A percentile compares a stretch with the other conserved stretches of the same genome.
Conservation (phyloP, 2,113 vertebrate species). For the Vulpes vulpes region DNA sequence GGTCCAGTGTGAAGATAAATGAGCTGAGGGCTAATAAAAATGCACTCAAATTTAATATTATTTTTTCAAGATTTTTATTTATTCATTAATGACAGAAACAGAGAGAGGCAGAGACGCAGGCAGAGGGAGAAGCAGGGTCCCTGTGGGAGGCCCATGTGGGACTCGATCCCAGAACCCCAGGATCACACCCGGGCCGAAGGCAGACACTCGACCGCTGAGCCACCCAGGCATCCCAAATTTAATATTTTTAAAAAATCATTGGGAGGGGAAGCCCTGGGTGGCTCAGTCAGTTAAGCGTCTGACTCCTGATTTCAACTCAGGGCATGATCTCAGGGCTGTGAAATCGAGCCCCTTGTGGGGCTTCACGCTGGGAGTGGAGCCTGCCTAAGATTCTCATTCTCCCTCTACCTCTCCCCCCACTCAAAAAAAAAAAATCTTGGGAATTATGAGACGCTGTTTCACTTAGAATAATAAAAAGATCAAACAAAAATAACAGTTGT, state of each 20-base stretch:
- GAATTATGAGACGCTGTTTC: not conserved
- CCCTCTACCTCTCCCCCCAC: not conserved
- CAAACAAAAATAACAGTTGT: not conserved
- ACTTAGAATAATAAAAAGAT: constrained; percentile 16
- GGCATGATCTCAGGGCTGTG: not conserved
- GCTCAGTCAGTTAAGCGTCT: not conserved
- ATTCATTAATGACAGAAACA: too few relatives aligned
- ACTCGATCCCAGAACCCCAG: too few relatives aligned
- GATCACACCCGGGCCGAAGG: too few relatives aligned
- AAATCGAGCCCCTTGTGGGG: not conserved
- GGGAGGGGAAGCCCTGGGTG: not conserved
- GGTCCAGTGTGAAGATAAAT: not conserved
- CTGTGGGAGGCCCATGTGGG: too few relatives aligned
- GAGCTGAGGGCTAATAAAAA: not conserved
- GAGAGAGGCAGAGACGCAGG: too few relatives aligned
- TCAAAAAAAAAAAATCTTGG: not conserved
- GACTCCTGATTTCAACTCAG: not conserved
- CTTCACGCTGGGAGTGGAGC: not conserved
- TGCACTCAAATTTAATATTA: not conserved
- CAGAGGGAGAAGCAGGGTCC: too few relatives aligned
- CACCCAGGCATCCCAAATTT: not conserved
- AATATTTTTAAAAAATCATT: not conserved
- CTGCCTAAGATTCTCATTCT: not conserved
- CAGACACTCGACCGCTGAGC: too few relatives aligned
- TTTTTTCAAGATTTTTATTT: not conserved